These are phyloP conservation scores for Dipodomys merriami DNA, from an alignment of 2,113 vertebrate species.

Conservation along the genomic window DNA sequence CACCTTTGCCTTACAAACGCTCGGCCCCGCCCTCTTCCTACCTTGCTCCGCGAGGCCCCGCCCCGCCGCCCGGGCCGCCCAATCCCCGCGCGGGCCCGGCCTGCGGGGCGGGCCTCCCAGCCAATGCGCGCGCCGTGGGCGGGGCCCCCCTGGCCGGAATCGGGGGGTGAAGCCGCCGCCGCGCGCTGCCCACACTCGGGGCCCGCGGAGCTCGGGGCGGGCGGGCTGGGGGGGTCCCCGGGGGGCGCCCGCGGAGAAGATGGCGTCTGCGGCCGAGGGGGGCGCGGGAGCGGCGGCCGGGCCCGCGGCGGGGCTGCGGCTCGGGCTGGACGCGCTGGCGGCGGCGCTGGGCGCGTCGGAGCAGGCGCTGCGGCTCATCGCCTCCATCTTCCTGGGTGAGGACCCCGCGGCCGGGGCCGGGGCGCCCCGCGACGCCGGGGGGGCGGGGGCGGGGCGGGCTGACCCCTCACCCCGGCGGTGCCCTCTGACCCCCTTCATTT, in stretches of 20 bases:
- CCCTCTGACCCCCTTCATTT: too few relatives aligned
- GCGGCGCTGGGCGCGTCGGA: conserved; percentile 93
- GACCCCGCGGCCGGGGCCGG: conserved; percentile 55
- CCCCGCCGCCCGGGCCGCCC: not conserved
- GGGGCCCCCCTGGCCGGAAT: conserved; percentile 76
- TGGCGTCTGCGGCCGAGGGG: conserved; percentile 79
- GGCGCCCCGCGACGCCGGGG: too few relatives aligned
- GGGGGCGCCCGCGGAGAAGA: conserved; percentile 82
- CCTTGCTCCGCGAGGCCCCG: conserved; percentile 67
- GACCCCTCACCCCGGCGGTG: too few relatives aligned
- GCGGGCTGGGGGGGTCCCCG: conserved; percentile 58
- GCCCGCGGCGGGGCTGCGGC: conserved; percentile 42
- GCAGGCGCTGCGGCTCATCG: conserved; percentile 93
- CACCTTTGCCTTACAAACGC: conserved; percentile 73
- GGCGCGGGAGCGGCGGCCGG: conserved; percentile 44
- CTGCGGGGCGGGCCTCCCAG: conserved; percentile 70
- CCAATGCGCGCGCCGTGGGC: conserved; percentile 80
- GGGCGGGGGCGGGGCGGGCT: too few relatives aligned
- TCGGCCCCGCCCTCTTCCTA: conserved; percentile 70
- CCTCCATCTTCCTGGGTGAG: conserved; percentile 95
- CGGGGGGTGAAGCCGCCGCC: conserved; percentile 73
- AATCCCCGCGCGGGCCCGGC: conserved; percentile 39
- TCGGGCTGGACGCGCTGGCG: conserved; percentile 84
- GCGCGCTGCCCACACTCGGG: conserved; percentile 72
- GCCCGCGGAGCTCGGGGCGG: conserved; percentile 42